These are phyloP conservation scores for Zingel zingel DNA, from an alignment of 2,113 vertebrate species.

Conservation along the genomic window DNA sequence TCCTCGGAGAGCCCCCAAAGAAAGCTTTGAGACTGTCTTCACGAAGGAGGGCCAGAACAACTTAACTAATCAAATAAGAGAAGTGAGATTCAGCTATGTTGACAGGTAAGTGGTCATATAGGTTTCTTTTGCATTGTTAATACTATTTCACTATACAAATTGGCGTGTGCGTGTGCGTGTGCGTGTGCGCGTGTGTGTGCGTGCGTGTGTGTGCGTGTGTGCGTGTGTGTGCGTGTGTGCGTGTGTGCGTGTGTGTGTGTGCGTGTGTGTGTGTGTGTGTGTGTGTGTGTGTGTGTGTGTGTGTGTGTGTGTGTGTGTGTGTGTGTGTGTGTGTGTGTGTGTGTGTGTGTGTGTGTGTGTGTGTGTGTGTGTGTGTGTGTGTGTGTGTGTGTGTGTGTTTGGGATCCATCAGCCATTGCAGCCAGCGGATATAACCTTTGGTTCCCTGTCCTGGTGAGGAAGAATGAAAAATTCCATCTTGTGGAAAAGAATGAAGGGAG, in stretches of 20 bases:
- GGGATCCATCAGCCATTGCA: background rate
- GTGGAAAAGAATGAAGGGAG: slow-evolving; percentile 38
- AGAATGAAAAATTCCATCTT: slow-evolving; percentile 29
- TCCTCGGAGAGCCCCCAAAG: too few species aligned
- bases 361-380: too few species aligned
- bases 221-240: too few species aligned
- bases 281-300: background rate
- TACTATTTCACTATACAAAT: background rate
- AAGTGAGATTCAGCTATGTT: too few species aligned
- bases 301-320: too few species aligned
- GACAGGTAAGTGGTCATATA: background rate
- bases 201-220: too few species aligned
- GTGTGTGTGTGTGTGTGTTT: background rate
- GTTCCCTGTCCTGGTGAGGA: slow-evolving; percentile 9
- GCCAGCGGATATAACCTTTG: background rate
- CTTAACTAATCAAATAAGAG: too few species aligned
- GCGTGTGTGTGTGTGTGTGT: too few species aligned
- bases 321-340: background rate
- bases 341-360: background rate
- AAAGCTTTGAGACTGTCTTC: too few species aligned
- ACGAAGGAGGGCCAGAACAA: too few species aligned
- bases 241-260: background rate
- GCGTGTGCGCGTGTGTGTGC: too few species aligned
- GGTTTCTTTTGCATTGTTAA: background rate
- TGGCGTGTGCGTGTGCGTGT: too few species aligned